These are phyloP conservation scores for Trichonephila clavata DNA, from an alignment of 1,140 invertebrate genomes.

Conservation along the genomic window DNA sequence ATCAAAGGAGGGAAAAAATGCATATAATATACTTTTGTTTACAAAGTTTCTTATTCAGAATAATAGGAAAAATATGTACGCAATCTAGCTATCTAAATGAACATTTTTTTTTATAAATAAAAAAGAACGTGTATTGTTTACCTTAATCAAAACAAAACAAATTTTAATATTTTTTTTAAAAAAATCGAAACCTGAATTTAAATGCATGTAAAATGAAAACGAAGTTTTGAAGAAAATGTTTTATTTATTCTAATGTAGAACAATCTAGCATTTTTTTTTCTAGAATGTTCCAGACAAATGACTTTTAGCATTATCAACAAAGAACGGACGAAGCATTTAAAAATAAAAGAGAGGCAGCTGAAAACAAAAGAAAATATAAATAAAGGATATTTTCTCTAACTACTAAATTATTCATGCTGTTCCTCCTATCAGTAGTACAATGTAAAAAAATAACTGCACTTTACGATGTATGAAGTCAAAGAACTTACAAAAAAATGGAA, in stretches of 20 bases:
- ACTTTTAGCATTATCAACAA: neutral
- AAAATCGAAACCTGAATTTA: neutral
- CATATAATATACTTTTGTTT: no score
- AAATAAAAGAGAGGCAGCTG: neutral
- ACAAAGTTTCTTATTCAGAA: no score
- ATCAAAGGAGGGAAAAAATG: no score
- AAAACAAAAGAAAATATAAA: neutral
- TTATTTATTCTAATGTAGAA: conserved; percentile 51
- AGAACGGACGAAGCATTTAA: neutral
- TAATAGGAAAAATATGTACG: no score
- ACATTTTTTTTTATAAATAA: no score
- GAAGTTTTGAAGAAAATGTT: conserved; percentile 16
- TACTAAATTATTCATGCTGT: conserved; percentile 37
- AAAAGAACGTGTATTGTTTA: no score
- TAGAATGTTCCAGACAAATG: neutral
- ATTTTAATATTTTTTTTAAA: no score
- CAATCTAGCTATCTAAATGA: no score
- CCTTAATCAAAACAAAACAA: no score
- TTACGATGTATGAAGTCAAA: neutral
- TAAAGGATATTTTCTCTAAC: conserved; percentile 31
- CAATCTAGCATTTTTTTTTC: neutral
- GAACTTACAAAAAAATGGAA: neutral
- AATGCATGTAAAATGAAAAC: conserved; percentile 6
- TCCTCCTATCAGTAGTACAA: neutral
- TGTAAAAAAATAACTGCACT: neutral